phyloP scores from a whole-genome alignment of 2,888 invertebrate genomes.

The Sycophila texana region DNA sequence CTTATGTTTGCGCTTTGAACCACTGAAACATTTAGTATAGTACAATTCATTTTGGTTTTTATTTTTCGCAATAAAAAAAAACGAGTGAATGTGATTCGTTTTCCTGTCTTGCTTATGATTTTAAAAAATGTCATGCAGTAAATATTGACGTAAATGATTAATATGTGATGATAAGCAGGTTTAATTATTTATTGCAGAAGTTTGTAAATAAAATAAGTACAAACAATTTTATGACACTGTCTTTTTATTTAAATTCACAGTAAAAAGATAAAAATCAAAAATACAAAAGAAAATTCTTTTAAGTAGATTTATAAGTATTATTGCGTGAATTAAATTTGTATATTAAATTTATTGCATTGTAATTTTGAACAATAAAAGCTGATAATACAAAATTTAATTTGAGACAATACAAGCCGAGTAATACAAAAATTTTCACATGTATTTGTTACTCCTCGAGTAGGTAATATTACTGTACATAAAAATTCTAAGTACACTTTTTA shows the following conservation, averaged over 20 bases:
- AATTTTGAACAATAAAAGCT: conserved; percentile 21
- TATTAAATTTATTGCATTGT: conserved; percentile 3
- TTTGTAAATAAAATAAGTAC: background rate
- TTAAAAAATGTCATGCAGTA: too few relatives aligned
- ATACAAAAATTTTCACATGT: conserved; percentile 1
- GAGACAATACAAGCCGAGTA: background rate
- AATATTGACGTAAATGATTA: too few relatives aligned
- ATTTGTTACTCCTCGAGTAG: background rate
- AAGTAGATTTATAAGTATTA: conserved; percentile 5
- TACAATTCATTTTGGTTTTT: too few relatives aligned
- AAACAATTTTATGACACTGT: background rate
- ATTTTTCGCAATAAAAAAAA: too few relatives aligned
- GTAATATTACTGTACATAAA: conserved; percentile 15
- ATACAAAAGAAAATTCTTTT: too few relatives aligned
- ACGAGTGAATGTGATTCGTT: too few relatives aligned
- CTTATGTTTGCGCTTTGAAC: too few relatives aligned
- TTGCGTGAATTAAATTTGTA: conserved; percentile 22
- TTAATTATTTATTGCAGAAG: background rate
- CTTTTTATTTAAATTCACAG: conserved; percentile 41
- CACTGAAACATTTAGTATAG: too few relatives aligned
- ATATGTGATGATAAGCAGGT: too few relatives aligned
- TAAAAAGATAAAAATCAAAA: conserved; percentile 46
- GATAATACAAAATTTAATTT: too few relatives aligned
- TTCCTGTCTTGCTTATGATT: too few relatives aligned
- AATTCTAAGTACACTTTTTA: conserved; percentile 45